Evolutionary conservation across 2,888 invertebrate genomes (phyloP), one percentile per base, ranked within the genome.

Genomic region (Autographa gamma): DNA sequence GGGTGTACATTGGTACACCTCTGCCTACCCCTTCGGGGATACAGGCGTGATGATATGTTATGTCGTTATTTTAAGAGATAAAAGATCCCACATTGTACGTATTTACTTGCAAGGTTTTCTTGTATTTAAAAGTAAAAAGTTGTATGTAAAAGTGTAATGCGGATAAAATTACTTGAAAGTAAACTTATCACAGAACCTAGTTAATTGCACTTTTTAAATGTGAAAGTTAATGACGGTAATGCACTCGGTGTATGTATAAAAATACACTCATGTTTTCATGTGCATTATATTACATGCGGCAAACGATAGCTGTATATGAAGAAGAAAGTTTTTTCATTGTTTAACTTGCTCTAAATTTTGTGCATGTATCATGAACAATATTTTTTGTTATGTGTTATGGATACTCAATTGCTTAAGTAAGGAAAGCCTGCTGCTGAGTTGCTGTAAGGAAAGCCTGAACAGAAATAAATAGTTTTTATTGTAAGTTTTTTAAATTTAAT

Each of bases 221-320:
- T 68, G 71, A 77, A 77, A 75, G 71, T 68, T 25, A 65, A 59
- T 43, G 31, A 34, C 31, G 11, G 11, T 38, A 38, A 31, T 77
- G 54, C 73, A 69, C 32, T 63, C n/a, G 16, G 18, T 67, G 11
- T 65, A 32, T 38, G 64, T 60, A 63, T 41, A 38, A 71, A 77
- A 68, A 60, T 56, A 48, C 68, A 9, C 66, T 60, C 19, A 41
- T 43, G 48, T 60, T 71, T 54, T 58, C 18, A 68, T 66, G 71
- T 71, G 71, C 79, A 79, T 56, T 56, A 25, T 13, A 56, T 56
- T 77, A 71, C 68, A 71, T 65, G 79, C 66, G 58, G 38, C 63
- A 34, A 34, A 69, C 54, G 64, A 61, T 64, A 63, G 19, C 71
- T 60, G 14, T 52, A 6, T 52, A 60, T 41, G 56, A 32, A 18